A percentile compares a stretch with the other conserved stretches of the same genome.
Evolutionary conservation across 1,140 invertebrate species (phyloP).

Genomic region (Varroa destructor): DNA sequence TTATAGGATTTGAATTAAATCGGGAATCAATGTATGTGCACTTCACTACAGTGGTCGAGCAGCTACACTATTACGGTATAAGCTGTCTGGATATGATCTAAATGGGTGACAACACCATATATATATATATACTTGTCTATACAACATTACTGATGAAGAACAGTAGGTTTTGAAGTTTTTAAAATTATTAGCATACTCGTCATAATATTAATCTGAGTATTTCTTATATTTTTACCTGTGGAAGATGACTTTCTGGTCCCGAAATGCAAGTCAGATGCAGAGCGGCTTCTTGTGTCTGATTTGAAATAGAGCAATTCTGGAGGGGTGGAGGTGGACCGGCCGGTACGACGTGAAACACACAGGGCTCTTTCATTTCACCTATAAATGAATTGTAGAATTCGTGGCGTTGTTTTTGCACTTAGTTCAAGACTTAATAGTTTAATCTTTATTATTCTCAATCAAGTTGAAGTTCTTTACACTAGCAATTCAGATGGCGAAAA

Average conservation of each 20-base stretch:
- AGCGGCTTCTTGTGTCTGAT: conserved; percentile 34
- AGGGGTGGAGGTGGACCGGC: conserved; percentile 45
- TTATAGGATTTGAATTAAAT: too few relatives aligned
- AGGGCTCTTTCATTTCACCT: conserved; percentile 48
- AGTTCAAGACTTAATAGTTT: too few relatives aligned
- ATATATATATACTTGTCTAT: too few relatives aligned
- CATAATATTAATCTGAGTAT: too few relatives aligned
- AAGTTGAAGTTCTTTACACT: not conserved
- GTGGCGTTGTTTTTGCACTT: not conserved
- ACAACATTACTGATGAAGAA: too few relatives aligned
- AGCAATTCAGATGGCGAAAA: not conserved
- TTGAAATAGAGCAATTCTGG: conserved; percentile 35
- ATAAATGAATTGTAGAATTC: not conserved
- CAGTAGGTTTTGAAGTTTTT: too few relatives aligned
- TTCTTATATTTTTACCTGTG: not conserved
- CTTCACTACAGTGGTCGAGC: too few relatives aligned
- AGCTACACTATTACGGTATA: too few relatives aligned
- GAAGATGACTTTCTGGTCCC: conserved; percentile 11
- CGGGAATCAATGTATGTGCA: too few relatives aligned
- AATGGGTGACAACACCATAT: too few relatives aligned
- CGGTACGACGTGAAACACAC: conserved; percentile 61
- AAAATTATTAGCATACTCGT: too few relatives aligned
- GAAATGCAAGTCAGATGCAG: conserved; percentile 16
- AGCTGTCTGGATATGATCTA: too few relatives aligned
- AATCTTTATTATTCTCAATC: not conserved